Evolutionary conservation across 2,888 invertebrate species (phyloP).

Genomic region (Atrina japonica): DNA sequence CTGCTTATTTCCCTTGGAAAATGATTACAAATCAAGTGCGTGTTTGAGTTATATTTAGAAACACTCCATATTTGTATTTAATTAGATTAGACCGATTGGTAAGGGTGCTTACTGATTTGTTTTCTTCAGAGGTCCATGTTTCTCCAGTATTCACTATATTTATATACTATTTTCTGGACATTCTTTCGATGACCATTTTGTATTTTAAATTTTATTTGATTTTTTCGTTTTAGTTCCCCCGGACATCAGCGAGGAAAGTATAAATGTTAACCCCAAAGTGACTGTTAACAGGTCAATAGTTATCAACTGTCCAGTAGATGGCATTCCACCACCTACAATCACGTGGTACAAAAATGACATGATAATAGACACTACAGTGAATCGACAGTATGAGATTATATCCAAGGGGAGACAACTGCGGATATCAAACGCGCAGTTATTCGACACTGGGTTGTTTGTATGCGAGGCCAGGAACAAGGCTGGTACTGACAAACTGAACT

Average conservation of each 20-base stretch:
- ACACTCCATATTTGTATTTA: too few relatives aligned
- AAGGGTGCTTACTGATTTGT: too few relatives aligned
- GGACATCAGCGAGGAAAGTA: slow-evolving; percentile 60
- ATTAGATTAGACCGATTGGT: too few relatives aligned
- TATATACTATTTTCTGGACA: too few relatives aligned
- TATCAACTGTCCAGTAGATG: slow-evolving; percentile 77
- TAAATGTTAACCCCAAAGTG: slow-evolving; percentile 66
- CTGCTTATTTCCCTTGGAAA: too few relatives aligned
- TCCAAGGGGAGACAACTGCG: slow-evolving; percentile 72
- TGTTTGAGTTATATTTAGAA: too few relatives aligned
- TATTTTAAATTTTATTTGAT: neutral
- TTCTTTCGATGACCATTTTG: neutral
- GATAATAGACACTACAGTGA: slow-evolving; percentile 59
- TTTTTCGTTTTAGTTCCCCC: too few relatives aligned
- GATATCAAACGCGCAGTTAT: slow-evolving; percentile 67
- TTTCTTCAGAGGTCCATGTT: too few relatives aligned
- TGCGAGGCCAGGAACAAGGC: slow-evolving; percentile 82
- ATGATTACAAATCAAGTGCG: too few relatives aligned
- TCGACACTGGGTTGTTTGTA: slow-evolving; percentile 76
- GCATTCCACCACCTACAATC: slow-evolving; percentile 75
- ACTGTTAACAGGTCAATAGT: slow-evolving; percentile 71
- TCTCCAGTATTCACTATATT: too few relatives aligned
- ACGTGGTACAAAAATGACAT: slow-evolving; percentile 75
- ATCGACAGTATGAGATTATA: slow-evolving; percentile 65
- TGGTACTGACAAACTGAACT: slow-evolving; percentile 77